Evolutionary conservation across 2,113 vertebrate species (phyloP), one percentile per base, ranked within the genome.

Genomic region (Muntiacus reevesi): DNA sequence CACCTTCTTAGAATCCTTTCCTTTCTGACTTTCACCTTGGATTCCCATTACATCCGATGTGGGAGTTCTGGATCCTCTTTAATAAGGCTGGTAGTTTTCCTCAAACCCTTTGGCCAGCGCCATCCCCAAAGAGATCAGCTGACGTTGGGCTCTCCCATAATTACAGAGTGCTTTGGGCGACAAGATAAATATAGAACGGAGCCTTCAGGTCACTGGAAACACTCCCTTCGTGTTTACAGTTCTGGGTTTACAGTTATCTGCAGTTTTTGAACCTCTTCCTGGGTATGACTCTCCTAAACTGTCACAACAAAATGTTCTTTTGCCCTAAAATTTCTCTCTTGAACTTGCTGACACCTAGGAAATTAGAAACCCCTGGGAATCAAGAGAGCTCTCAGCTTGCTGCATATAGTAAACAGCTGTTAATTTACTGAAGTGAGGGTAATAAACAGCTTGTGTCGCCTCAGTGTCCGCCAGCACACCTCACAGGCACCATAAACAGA

Each of bases 111-210:
- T 55, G 62, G 30, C 64, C 47, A 55, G 33, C 9, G 40, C 36
- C 40, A n/a, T 59, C 33, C 25, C 23, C 43, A 67, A 76, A 40
- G 30, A 87, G 79, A 67, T 78, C 57, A 81, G 52, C 78, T 85
- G 88, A 67, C 59, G 27, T 43, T 87, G 36, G 36, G 33, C 74
- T 60, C 54, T 86, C 74, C 52, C 74, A 13, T 78, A 94, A 92
- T 95, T 79, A 85, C 76, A 85, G 45, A 64, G 85, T 17, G 30
- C 54, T 45, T 59, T 12, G 1, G 59, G 74, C 59, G 71, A 19
- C 23, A 33, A 95, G 93, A 95, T 89, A 97, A 96, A 96, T 50
- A 54, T 17, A 50, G 76, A 92, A 82, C 28, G 23, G 50, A 64
- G 23, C 43, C 79, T 92, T 92, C 76, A 25, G 95, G 95, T 92